Percentiles rank a stretch among this genome's conserved stretches.
Evolutionary conservation across 2,797 vertebrate species (phyloP).

Genomic region (Macroramphosus scolopax): DNA sequence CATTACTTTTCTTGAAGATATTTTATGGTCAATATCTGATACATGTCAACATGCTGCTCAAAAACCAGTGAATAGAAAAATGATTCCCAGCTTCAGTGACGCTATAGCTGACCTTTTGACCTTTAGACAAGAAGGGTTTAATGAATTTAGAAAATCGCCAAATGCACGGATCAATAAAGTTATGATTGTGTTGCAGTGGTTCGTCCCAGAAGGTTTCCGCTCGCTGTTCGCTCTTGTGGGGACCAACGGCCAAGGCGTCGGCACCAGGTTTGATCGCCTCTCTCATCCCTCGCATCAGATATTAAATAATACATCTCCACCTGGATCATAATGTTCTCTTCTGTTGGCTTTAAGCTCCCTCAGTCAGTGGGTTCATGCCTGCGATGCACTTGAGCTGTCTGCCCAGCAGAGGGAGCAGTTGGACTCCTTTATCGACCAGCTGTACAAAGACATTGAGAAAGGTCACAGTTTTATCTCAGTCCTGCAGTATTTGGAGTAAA

Average conservation of each 20-base stretch:
- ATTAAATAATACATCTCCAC: not conserved
- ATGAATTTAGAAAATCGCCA: too few relatives aligned
- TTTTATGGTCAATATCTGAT: too few relatives aligned
- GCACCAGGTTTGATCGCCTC: conserved; percentile 91
- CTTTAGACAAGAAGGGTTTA: too few relatives aligned
- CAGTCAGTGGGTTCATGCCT: conserved; percentile 96
- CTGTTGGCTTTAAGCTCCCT: conserved; percentile 80
- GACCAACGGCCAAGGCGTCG: conserved; percentile 98
- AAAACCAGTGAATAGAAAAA: too few relatives aligned
- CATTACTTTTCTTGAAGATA: too few relatives aligned
- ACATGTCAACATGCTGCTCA: too few relatives aligned
- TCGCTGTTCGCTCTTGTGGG: conserved; percentile 94
- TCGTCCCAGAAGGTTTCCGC: conserved; percentile 91
- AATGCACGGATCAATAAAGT: too few relatives aligned
- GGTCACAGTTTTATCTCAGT: conserved; percentile 75
- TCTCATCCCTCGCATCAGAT: not conserved
- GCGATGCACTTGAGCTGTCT: conserved; percentile 88
- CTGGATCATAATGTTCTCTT: not conserved
- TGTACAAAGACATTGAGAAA: conserved; percentile 99
- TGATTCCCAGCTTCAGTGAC: too few relatives aligned
- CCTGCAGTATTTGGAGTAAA: conserved; percentile 32
- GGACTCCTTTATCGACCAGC: conserved; percentile 93
- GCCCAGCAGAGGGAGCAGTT: conserved; percentile 88
- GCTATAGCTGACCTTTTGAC: not conserved
- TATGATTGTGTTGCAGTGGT: conserved; percentile 84